These are phyloP conservation scores for Murina feae DNA, from an alignment of 2,113 vertebrate species.

Conservation along the genomic window DNA sequence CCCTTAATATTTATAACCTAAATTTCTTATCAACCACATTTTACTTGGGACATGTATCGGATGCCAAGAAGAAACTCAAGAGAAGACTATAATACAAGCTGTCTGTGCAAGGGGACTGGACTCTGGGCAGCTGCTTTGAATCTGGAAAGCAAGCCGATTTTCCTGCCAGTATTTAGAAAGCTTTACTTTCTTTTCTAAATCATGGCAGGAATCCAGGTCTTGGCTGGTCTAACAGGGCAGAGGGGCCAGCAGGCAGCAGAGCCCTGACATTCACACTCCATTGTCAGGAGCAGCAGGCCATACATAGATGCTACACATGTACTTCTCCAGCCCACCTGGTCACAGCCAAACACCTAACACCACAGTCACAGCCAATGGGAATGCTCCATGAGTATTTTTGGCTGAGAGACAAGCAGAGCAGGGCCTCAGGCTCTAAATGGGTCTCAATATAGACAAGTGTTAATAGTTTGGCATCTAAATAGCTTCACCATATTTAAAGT, in stretches of 20 bases:
- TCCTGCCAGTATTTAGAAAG: conserved; percentile 8
- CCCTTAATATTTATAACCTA: neutral
- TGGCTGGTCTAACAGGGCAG: neutral
- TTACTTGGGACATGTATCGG: neutral
- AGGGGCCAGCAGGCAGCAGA: neutral
- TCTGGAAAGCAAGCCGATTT: neutral
- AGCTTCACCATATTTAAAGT: neutral
- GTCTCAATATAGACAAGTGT: neutral
- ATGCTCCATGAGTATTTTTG: neutral
- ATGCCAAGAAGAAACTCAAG: neutral
- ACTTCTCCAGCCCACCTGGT: neutral
- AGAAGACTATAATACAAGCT: neutral
- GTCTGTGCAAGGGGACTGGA: neutral
- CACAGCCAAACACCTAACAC: neutral
- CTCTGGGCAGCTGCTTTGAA: neutral
- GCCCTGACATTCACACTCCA: neutral
- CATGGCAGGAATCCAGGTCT: neutral
- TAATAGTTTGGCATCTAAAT: neutral
- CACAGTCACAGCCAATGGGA: neutral
- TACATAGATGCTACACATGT: rapidly evolving
- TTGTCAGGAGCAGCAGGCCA: neutral
- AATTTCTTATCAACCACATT: no score
- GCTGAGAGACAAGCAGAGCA: neutral
- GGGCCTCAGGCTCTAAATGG: neutral
- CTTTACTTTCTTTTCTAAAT: neutral